Conservation (phyloP, 2,888 invertebrate species). For the Sarcophaga caerulescens region DNA sequence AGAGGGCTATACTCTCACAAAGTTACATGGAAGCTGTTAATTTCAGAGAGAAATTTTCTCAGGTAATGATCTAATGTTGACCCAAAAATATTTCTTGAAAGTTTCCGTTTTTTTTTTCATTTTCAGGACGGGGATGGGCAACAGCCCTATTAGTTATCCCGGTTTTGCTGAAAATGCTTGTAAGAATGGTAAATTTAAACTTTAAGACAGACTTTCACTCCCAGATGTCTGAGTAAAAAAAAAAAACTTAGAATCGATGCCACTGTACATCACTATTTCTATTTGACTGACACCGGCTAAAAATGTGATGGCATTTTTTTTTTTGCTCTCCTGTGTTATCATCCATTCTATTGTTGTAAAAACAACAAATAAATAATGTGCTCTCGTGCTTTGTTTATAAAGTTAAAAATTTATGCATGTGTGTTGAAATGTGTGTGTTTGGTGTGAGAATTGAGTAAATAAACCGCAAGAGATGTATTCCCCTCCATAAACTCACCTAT, state of each 20-base stretch:
- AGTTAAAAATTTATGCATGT: slow-evolving; percentile 7
- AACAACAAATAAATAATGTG: slow-evolving; percentile 41
- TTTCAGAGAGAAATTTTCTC: no score
- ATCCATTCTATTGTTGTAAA: slow-evolving; percentile 52
- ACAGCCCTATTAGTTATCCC: no score
- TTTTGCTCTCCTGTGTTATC: slow-evolving; percentile 51
- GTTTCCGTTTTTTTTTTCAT: no score
- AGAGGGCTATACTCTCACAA: no score
- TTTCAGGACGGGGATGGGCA: no score
- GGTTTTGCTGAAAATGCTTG: no score
- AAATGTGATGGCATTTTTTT: background rate
- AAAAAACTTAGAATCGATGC: background rate
- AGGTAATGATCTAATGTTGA: no score
- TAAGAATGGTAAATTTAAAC: no score
- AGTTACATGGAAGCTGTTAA: no score
- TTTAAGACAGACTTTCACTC: no score
- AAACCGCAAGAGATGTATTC: slow-evolving; percentile 1
- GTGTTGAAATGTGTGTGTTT: background rate
- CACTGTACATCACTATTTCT: background rate
- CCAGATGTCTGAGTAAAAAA: no score
- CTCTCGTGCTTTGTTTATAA: slow-evolving; percentile 39
- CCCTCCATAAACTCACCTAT: slow-evolving; percentile 50
- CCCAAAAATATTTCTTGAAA: no score
- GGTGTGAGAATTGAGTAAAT: background rate
- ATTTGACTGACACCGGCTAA: background rate